A percentile compares a stretch with the other conserved stretches of the same genome.
Conservation (phyloP, 2,113 vertebrate genomes). For the Petroica traversi region DNA sequence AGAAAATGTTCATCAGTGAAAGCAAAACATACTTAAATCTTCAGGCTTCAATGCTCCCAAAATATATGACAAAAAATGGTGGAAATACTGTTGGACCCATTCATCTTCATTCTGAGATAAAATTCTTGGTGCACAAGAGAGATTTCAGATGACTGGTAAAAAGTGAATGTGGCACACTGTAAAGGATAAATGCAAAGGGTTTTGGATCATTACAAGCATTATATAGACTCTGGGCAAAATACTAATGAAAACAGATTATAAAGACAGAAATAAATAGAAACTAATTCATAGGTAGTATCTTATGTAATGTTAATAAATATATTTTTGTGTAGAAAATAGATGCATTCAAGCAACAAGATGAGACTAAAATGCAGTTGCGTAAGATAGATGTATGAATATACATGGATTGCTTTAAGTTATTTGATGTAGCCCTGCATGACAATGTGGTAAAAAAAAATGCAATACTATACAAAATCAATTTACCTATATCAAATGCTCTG, state of each 20-base stretch:
- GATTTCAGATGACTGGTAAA: not conserved
- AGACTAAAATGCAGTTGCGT: not conserved
- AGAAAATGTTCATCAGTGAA: not conserved
- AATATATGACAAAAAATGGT: not conserved
- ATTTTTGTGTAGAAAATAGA: not conserved
- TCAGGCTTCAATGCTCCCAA: not conserved
- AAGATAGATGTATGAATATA: not conserved
- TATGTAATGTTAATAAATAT: not conserved
- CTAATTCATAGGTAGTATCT: not conserved
- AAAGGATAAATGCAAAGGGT: not conserved
- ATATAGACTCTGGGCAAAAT: not conserved
- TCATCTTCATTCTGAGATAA: not conserved
- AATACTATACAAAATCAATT: slow-evolving; percentile 23
- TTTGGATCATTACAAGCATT: not conserved
- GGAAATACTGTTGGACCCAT: not conserved
- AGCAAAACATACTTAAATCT: slow-evolving; percentile 22
- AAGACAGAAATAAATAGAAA: not conserved
- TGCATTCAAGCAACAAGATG: not conserved
- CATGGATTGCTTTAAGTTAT: not conserved
- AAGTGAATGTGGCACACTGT: not conserved
- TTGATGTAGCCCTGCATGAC: not conserved
- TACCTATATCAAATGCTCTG: slow-evolving; percentile 12
- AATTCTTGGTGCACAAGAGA: not conserved
- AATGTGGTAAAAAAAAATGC: not conserved
- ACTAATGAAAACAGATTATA: not conserved